Evolutionary conservation across 2,797 vertebrate species (phyloP).

Genomic region (Labeo calbasu): DNA sequence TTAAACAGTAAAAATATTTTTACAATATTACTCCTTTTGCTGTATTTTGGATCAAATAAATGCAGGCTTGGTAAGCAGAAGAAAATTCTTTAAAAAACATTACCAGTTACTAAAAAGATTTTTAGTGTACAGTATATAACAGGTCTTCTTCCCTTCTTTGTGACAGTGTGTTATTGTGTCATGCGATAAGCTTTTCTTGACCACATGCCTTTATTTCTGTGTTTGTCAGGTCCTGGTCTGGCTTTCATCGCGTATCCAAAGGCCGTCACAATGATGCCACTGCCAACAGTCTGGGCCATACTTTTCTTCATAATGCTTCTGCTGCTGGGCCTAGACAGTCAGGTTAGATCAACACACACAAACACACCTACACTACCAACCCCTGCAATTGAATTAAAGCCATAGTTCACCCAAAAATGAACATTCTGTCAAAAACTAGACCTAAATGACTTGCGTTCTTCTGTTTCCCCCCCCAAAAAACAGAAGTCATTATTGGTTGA

Average conservation of each 20-base stretch:
- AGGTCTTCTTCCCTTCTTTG: neutral
- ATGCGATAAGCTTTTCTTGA: neutral
- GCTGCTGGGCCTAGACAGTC: slow-evolving; percentile 98
- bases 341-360: slow-evolving; percentile 78
- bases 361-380: neutral
- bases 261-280: slow-evolving; percentile 98
- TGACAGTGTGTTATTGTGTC: neutral
- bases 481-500: neutral
- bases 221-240: slow-evolving; percentile 91
- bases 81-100: no score
- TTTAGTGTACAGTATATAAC: neutral
- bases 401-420: neutral
- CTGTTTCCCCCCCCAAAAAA: no score
- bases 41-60: no score
- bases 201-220: neutral
- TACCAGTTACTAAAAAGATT: no score
- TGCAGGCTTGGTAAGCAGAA: no score
- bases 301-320: slow-evolving; percentile 99
- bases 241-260: slow-evolving; percentile 99
- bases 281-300: slow-evolving; percentile 97
- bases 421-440: neutral
- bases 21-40: no score
- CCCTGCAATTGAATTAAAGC: neutral
- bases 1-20: no score
- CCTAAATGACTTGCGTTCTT: neutral